phyloP scores from a whole-genome alignment of 2,113 vertebrate genomes.

The Acanthochromis polyacanthus region DNA sequence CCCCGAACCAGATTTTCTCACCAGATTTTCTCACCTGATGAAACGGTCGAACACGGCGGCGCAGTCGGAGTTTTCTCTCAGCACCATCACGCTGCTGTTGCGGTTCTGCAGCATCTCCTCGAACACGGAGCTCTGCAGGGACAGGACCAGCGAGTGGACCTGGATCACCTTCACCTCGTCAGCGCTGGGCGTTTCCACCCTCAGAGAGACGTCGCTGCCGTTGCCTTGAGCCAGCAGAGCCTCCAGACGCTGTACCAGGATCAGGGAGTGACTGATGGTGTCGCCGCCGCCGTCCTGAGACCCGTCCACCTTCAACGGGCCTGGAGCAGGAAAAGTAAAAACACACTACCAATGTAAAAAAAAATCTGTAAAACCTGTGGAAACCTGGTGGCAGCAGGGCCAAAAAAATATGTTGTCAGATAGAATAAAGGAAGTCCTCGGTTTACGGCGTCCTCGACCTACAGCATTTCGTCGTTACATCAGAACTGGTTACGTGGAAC shows the following conservation, averaged over 20 bases:
- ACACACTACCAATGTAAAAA: too few relatives aligned
- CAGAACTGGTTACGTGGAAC: too few relatives aligned
- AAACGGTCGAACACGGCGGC: constrained; percentile 92
- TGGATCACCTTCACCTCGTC: constrained; percentile 93
- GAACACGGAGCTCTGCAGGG: constrained; percentile 91
- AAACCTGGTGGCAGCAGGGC: too few relatives aligned
- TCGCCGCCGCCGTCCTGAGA: constrained; percentile 66
- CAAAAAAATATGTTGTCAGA: too few relatives aligned
- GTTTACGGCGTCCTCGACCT: too few relatives aligned
- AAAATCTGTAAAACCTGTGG: too few relatives aligned
- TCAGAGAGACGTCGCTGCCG: constrained; percentile 88
- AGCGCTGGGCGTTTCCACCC: constrained; percentile 86
- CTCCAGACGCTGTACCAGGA: constrained; percentile 89
- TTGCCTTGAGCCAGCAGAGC: constrained; percentile 89
- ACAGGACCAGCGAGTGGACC: constrained; percentile 90
- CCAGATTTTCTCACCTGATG: constrained; percentile 84
- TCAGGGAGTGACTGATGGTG: constrained; percentile 90
- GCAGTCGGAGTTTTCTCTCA: constrained; percentile 86
- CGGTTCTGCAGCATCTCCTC: constrained; percentile 86
- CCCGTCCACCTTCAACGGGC: constrained; percentile 79
- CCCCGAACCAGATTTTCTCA: too few relatives aligned
- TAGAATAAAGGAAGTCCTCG: too few relatives aligned
- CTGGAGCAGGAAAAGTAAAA: constrained; percentile 66
- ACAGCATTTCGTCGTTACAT: too few relatives aligned
- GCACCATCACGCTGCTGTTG: constrained; percentile 82